These are phyloP conservation scores for Danio aesculapii DNA, from an alignment of 2,797 vertebrate species.

Conservation along the genomic window DNA sequence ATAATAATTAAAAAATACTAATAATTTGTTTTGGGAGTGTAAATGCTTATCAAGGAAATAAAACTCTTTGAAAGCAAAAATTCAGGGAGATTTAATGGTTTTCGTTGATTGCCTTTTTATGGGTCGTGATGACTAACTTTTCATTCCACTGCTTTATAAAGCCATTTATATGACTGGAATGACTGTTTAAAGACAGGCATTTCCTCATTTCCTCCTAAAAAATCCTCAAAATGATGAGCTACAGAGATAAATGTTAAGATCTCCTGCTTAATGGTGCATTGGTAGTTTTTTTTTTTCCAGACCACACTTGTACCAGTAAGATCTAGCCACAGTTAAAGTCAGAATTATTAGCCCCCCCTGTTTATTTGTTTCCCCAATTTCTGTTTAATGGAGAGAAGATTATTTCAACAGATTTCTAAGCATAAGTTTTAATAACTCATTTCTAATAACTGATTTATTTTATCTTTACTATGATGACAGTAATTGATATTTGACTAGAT, in stretches of 20 bases:
- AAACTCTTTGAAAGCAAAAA: not conserved
- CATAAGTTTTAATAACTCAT: no score
- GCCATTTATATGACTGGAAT: slow-evolving; percentile 6
- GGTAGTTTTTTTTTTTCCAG: not conserved
- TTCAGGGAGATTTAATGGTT: not conserved
- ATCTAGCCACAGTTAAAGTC: no score
- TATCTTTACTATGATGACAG: no score
- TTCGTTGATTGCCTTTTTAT: not conserved
- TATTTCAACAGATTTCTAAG: no score
- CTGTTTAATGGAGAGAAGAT: no score
- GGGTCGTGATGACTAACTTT: not conserved
- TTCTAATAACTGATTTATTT: no score
- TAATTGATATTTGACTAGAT: no score
- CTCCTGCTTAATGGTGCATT: not conserved
- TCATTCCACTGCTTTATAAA: not conserved
- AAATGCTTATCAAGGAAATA: not conserved
- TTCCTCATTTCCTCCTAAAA: not conserved
- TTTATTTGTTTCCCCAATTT: no score
- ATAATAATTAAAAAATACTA: not conserved
- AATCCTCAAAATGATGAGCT: not conserved
- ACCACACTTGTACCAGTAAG: not conserved
- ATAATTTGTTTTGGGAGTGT: not conserved
- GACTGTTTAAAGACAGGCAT: not conserved
- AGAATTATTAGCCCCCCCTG: no score
- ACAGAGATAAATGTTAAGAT: not conserved